Conservation (phyloP, 2,113 vertebrate genomes). For the Tachysurus fulvidraco region DNA sequence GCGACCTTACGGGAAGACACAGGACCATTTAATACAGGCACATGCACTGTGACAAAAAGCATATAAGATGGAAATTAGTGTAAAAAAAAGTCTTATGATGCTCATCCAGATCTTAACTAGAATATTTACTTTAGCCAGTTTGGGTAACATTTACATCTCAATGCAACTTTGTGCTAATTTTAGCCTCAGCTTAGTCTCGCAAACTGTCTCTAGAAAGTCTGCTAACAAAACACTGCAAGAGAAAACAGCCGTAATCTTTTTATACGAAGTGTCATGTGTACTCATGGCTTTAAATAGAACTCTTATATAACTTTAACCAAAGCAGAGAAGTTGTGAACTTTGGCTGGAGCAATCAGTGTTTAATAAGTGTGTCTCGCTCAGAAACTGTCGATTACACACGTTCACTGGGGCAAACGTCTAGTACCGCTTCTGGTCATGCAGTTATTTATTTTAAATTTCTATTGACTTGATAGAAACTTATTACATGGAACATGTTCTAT, state of each 20-base stretch:
- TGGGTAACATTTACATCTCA: background rate
- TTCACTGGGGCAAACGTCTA: background rate
- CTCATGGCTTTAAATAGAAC: background rate
- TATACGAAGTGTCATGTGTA: background rate
- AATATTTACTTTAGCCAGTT: background rate
- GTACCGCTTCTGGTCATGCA: background rate
- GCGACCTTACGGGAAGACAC: constrained; percentile 77
- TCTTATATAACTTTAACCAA: background rate
- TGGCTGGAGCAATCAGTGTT: background rate
- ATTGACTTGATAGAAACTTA: background rate
- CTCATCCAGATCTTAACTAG: background rate
- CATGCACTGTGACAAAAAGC: background rate
- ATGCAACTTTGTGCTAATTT: background rate
- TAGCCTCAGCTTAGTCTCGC: background rate
- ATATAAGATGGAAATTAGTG: background rate
- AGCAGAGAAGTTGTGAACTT: background rate
- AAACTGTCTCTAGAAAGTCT: background rate
- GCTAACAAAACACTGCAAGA: background rate
- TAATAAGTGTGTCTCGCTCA: background rate
- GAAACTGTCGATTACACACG: background rate
- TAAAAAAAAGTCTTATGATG: background rate
- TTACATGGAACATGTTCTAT: background rate
- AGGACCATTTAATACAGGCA: background rate
- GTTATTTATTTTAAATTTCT: background rate
- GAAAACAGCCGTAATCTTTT: background rate